Conservation (phyloP, 2,113 vertebrate species). For the Alligator sinensis region DNA sequence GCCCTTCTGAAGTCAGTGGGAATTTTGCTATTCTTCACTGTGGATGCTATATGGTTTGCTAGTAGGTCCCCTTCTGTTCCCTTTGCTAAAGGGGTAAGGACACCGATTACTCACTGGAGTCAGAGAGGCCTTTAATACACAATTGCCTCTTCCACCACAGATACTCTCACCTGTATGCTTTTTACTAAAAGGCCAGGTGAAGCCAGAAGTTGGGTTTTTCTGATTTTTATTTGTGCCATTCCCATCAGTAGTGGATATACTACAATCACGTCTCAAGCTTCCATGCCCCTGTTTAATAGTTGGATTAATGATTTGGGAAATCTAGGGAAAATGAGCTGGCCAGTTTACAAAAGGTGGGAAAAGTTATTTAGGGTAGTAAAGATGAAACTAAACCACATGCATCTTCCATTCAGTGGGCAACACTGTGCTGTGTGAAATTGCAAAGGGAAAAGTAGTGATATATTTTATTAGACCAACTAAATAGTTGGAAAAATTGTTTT, state of each 20-base stretch:
- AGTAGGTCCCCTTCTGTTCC: background rate
- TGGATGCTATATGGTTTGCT: too few species aligned
- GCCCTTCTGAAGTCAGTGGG: fast-evolving
- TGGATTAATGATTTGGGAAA: background rate
- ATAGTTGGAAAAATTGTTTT: too few species aligned
- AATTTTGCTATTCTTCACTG: background rate
- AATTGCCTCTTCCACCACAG: fast-evolving
- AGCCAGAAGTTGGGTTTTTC: background rate
- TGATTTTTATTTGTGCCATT: background rate
- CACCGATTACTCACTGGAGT: background rate
- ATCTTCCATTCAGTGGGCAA: background rate
- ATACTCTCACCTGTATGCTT: background rate
- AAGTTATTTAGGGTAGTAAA: background rate
- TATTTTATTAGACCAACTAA: too few species aligned
- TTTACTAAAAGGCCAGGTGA: background rate
- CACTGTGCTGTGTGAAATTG: background rate
- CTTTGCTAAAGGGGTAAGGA: background rate
- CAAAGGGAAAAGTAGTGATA: too few species aligned
- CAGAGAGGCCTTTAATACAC: background rate
- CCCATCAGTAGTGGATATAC: fast-evolving
- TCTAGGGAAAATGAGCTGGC: background rate
- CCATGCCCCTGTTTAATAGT: background rate
- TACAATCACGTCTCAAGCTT: background rate
- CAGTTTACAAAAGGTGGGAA: background rate
- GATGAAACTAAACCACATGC: background rate